Base-by-base conservation (phyloP, 2,888 invertebrate genomes). In the Meta bourneti region DNA sequence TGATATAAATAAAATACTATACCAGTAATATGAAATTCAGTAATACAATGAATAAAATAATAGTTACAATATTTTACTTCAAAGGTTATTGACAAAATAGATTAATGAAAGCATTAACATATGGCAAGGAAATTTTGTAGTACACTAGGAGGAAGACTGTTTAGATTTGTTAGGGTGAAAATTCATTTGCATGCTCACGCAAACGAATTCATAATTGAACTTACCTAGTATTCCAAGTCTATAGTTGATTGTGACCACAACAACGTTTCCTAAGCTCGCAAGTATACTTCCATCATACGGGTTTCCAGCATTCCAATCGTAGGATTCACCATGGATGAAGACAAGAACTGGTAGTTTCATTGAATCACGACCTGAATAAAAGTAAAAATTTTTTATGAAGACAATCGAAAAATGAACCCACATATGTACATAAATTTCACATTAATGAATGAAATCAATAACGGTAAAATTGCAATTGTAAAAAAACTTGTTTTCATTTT, bases 181-280 rank as follows among this genome's bases (percentile, higher is more conserved):
- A 34, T 34, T 34, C 1, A 4, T 34, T 34, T 34, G 4, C 34
- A 34, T 34, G 34, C 34, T 34, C 34, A 34, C 34, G 34, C 34
- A 34, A 34, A 34, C 34, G 34, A 34, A 34, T 34, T 34, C 34
- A 34, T 34, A 34, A 34, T 34, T 34, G 34, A 34, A 34, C 93
- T 93, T 94, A 96, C 96, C 96, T 94, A 98, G 96, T 94, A 98
- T 97, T 84, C 99, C 99, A 93, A 99, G 96, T 93, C 99, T 96
- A 95, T 98, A 99, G 96, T 99, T 99, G 94, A 99, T 96, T 78
- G 99, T 99, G 94, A 99, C 98, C 93, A 99, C 98, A 90, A 99
- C 98, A 94, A 98, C 96, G 94, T 97, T 96, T 89, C 97, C 97
- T 93, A 97, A 96, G 94, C 96, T 96, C 70, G 98, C 97, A 93